phyloP scores from a whole-genome alignment of 2,797 vertebrate species.

The Clarias fuscus region DNA sequence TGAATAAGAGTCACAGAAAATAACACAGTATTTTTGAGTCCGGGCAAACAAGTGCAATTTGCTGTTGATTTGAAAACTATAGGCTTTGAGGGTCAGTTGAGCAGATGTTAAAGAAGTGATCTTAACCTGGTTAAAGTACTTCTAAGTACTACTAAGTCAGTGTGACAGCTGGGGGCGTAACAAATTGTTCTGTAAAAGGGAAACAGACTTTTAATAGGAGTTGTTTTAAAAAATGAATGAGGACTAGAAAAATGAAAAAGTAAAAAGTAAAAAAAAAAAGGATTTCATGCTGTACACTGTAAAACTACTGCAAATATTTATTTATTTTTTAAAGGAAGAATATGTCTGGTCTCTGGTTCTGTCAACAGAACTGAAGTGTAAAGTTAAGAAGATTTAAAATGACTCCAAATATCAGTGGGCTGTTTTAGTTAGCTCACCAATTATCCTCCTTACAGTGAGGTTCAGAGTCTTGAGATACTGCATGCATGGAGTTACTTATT shows the following conservation, averaged over 20 bases:
- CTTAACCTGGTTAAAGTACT: conserved; percentile 18
- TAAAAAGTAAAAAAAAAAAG: too few species aligned
- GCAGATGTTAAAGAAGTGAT: conserved; percentile 33
- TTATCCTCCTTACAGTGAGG: neutral
- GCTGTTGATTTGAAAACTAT: conserved; percentile 3
- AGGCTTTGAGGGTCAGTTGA: neutral
- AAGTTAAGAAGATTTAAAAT: neutral
- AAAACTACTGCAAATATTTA: neutral
- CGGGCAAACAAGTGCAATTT: neutral
- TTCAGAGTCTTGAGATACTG: neutral
- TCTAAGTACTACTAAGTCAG: conserved; percentile 39
- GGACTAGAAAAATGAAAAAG: neutral
- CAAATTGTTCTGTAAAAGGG: neutral
- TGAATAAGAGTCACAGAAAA: neutral
- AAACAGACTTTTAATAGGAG: neutral
- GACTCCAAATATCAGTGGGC: neutral
- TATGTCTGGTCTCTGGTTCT: neutral
- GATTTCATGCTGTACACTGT: neutral
- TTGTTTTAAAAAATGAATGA: neutral
- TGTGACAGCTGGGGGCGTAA: neutral
- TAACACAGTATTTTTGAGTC: neutral
- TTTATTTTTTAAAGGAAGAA: neutral
- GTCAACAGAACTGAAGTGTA: neutral
- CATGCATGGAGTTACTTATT: neutral
- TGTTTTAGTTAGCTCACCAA: neutral